Conservation (phyloP, 2,888 invertebrate species). For the Allophyes oxyacanthae region DNA sequence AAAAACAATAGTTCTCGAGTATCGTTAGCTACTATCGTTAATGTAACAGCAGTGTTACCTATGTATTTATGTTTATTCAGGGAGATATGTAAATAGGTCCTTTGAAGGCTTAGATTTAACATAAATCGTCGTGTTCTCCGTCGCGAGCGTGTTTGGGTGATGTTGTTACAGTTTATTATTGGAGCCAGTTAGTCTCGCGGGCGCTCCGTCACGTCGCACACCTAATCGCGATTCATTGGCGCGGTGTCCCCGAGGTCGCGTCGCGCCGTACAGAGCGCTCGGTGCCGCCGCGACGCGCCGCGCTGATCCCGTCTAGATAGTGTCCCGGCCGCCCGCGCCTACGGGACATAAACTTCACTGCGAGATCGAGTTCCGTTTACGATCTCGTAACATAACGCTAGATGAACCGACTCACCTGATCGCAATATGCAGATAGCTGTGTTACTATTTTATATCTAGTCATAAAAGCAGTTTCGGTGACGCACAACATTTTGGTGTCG, state of each 20-base stretch:
- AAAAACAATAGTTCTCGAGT: too few relatives aligned
- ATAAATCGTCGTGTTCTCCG: neutral
- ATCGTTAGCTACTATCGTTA: too few relatives aligned
- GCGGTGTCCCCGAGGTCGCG: neutral
- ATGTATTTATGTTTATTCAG: too few relatives aligned
- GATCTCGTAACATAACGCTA: slow-evolving; percentile 30
- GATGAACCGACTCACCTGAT: slow-evolving; percentile 36
- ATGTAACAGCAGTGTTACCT: too few relatives aligned
- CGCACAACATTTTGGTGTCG: neutral
- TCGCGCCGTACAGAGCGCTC: neutral
- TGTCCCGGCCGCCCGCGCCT: neutral
- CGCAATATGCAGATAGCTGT: slow-evolving; percentile 36
- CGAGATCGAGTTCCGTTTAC: slow-evolving; percentile 31
- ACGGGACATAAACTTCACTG: slow-evolving; percentile 1
- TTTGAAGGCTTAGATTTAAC: too few relatives aligned
- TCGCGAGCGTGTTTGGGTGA: neutral
- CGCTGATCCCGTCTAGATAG: slow-evolving; percentile 29
- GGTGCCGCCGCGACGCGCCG: slow-evolving; percentile 1
- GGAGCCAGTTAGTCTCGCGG: neutral
- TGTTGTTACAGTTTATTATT: neutral
- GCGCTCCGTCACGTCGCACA: neutral
- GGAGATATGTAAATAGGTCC: too few relatives aligned
- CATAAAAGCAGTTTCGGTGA: slow-evolving; percentile 29
- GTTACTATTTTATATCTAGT: slow-evolving; percentile 28
- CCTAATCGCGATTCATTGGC: slow-evolving; percentile 1